Base-by-base conservation (phyloP, 2,797 vertebrate species). In the Gallinago stenura region DNA sequence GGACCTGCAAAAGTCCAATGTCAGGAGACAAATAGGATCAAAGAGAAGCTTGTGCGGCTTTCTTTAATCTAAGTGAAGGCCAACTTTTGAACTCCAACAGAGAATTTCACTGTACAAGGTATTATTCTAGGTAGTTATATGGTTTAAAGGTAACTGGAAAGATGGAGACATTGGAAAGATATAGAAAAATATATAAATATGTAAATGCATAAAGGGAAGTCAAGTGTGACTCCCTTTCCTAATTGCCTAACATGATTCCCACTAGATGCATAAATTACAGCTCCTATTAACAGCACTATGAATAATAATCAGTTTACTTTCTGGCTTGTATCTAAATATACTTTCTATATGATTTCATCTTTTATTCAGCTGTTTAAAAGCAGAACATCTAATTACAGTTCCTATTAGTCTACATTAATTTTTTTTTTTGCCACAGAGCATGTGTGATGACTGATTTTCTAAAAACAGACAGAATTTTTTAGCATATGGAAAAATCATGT, bases 331-430 rank as follows among this genome's bases (percentile, higher is more conserved):
- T 98, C 98, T 98, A 98, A 98, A 98, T 98, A 98, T 98, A 98
- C 96, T 98, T 98, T 97, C 98, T 98, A 98, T 98, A 98, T 98
- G 98, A 98, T 98, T 98, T 98, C 98, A 98, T 98, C 97, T 98
- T 98, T 98, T 98, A 98, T 98, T 98, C 98, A 98, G 97, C 97
- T 98, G 95, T 97, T 98, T 98, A 98, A 98, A 98, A 98, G 97
- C 97, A 98, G 98, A 98, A 98, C 96, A 97, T 98, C 97, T 98
- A 98, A 98, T 98, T 98, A 98, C 97, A 98, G 97, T 98, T 98
- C 97, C 96, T 98, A 98, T 97, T 98, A 98, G 97, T 98, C 97
- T 97, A 98, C 97, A 97, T 97, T 97, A 97, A 92, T 91, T 86
- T 95, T 96, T 97, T 97, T 94, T 97, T 97, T 97, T 97, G 82